Percentiles rank a stretch among this genome's conserved stretches.
Evolutionary conservation across 1,140 invertebrate species (phyloP).

Genomic region (Lanistes nyassanus): DNA sequence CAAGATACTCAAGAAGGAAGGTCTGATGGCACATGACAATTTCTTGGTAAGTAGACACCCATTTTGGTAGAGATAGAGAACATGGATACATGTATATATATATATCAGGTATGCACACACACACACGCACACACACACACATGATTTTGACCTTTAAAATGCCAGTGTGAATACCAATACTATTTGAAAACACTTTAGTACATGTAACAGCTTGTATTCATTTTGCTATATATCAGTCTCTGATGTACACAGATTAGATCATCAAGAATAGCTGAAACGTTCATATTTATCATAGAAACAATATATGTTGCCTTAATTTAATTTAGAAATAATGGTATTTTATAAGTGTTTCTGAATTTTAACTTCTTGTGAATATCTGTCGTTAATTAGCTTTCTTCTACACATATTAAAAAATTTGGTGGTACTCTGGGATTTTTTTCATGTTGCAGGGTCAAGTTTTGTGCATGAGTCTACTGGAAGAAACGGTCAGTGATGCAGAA

Average conservation of each 20-base stretch:
- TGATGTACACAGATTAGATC: too few relatives aligned
- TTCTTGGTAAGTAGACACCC: slow-evolving; percentile 61
- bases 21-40: slow-evolving; percentile 63
- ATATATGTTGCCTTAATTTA: too few relatives aligned
- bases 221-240: too few relatives aligned
- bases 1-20: slow-evolving; percentile 62
- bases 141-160: too few relatives aligned
- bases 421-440: slow-evolving; percentile 1
- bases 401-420: too few relatives aligned
- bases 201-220: too few relatives aligned
- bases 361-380: slow-evolving; percentile 4
- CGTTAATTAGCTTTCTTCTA: too few relatives aligned
- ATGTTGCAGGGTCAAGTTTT: slow-evolving; percentile 66
- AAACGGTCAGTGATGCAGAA: slow-evolving; percentile 67
- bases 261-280: too few relatives aligned
- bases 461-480: slow-evolving; percentile 67
- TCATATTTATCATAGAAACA: too few relatives aligned
- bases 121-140: background rate
- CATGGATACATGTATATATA: background rate
- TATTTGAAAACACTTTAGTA: too few relatives aligned
- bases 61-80: too few relatives aligned
- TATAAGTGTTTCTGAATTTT: background rate
- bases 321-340: background rate
- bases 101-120: background rate
- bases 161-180: too few relatives aligned